Base-by-base conservation (phyloP, 2,888 invertebrate species). In the Arctia plantaginis region DNA sequence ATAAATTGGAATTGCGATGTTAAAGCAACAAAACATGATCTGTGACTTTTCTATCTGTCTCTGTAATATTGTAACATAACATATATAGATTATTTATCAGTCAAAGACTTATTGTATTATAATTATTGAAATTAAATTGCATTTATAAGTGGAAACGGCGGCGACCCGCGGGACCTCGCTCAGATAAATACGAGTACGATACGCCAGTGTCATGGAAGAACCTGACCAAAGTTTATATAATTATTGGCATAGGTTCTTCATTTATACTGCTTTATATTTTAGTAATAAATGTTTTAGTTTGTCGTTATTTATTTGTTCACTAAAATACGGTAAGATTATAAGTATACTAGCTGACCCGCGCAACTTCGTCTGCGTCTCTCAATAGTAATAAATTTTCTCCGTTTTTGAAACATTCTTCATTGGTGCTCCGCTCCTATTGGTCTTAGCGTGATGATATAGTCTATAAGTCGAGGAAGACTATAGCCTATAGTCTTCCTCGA, bases 71-170 rank as follows among this genome's bases (percentile, higher is more conserved):
- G 23, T 70, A 69, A 68, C 77, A 66, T 71, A 44, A 71, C 65
- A 80, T 83, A 80, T 75, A 76, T 77, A 74, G 74, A 74, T 74
- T 72, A 59, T 72, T 81, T 94, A 95, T 94, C 94, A 94, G 94
- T 93, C 94, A 93, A 92, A 94, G 95, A 94, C 94, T 92, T 89
- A 90, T 90, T 93, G 91, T 90, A 89, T 89, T 88, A 89, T 94
- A 93, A 95, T 94, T 93, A 94, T 91, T 94, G 91, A 92, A 94
- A 94, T 93, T 93, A 92, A 93, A 94, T 91, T 89, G 92, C 94
- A 94, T 94, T 94, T 94, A 95, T 95, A 93, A 90, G 87, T 80
- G 89, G 86, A 89, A 90, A 90, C 86, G 87, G 87, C 87, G 86
- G 87, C 87, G 93, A 93, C 94, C 94, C 86, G 82, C 74, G 80